Evolutionary conservation across 2,797 vertebrate genomes (phyloP).

Genomic region (Sebastiscus tertius): DNA sequence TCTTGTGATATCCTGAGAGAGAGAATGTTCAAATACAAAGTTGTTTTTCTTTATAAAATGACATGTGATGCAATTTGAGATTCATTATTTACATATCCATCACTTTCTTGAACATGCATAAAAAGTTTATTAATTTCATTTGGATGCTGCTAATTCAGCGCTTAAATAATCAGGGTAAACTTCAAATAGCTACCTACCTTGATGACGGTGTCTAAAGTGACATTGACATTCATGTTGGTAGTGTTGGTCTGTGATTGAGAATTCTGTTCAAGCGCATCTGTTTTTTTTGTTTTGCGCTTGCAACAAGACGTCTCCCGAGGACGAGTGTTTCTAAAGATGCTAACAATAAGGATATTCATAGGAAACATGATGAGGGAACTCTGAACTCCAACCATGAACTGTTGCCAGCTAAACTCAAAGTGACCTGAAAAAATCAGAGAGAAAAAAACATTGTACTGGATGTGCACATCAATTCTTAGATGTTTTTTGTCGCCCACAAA

Average conservation of each 20-base stretch:
- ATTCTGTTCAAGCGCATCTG: constrained; percentile 45
- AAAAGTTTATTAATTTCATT: not conserved
- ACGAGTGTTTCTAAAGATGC: constrained; percentile 88
- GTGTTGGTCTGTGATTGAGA: constrained; percentile 43
- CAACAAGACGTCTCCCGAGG: constrained; percentile 60
- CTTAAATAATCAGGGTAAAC: not conserved
- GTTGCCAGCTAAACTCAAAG: constrained; percentile 93
- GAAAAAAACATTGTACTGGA: not conserved
- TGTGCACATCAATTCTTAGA: not conserved
- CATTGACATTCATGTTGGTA: constrained; percentile 39
- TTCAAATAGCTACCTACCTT: constrained; percentile 71
- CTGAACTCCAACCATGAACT: constrained; percentile 93
- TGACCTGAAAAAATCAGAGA: constrained; percentile 77
- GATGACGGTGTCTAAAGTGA: constrained; percentile 85
- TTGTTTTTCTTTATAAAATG: not conserved
- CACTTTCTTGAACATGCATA: not conserved
- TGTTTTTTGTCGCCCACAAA: not conserved
- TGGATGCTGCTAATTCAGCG: not conserved
- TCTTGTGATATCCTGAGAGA: constrained; percentile 84
- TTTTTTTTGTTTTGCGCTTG: constrained; percentile 65
- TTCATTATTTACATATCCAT: not conserved
- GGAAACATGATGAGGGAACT: constrained; percentile 97
- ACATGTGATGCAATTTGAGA: not conserved
- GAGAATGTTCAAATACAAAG: not conserved
- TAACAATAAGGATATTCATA: constrained; percentile 93